Evolutionary conservation across 2,888 invertebrate genomes (phyloP), one percentile per base, ranked within the genome.

Genomic region (Trissonchulus sp.): DNA sequence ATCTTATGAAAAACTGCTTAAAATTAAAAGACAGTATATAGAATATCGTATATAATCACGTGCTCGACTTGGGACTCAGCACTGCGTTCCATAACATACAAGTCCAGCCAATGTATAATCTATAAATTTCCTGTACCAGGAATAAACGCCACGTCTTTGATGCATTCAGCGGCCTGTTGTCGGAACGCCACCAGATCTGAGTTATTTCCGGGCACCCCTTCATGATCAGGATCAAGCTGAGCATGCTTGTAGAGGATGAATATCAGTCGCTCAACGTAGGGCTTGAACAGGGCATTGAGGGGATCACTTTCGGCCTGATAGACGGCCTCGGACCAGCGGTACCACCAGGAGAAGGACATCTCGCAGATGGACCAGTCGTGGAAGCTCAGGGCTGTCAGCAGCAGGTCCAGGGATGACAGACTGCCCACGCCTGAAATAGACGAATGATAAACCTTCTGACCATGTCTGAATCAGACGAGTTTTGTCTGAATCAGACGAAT

Each of bases 81-180:
- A n/a, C n/a, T n/a, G n/a, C n/a, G n/a, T n/a, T n/a, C n/a, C n/a
- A n/a, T n/a, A n/a, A n/a, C n/a, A n/a, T n/a, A n/a, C n/a, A n/a
- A n/a, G n/a, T n/a, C n/a, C n/a, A n/a, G n/a, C n/a, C n/a, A n/a
- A n/a, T n/a, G n/a, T n/a, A n/a, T n/a, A n/a, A n/a, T n/a, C n/a
- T n/a, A n/a, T n/a, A n/a, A n/a, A n/a, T n/a, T n/a, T n/a, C n/a
- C n/a, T n/a, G n/a, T 84, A 92, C 96, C 95, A 77, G 97, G 92
- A 74, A 98, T 93, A 86, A 97, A 98, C 63, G 95, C 93, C 68
- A 98, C 93, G 84, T 99, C 98, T 85, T 95, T 94, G 78, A 98
- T 92, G 76, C 98, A 87, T 84, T 98, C 97, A 37, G 92, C 91
- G 30, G 94, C 94, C 83, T 63, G 18, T 15, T 93, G 91, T 78